phyloP scores from a whole-genome alignment of 2,113 vertebrate species.

The Arizona elegans region DNA sequence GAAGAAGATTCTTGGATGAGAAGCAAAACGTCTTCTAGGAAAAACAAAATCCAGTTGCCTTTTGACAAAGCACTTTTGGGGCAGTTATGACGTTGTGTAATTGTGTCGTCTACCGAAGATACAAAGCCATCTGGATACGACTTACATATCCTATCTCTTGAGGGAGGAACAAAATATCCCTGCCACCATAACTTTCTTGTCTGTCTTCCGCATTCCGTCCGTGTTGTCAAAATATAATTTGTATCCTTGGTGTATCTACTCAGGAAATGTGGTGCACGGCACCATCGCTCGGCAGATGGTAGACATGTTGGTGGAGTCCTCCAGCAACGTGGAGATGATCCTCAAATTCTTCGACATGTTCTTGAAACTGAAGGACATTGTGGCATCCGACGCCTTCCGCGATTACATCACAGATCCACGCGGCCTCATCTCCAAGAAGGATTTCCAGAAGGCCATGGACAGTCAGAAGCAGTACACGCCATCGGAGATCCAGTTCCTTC shows the following conservation, averaged over 20 bases:
- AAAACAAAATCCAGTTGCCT: background rate
- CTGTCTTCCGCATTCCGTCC: no score
- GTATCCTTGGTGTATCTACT: background rate
- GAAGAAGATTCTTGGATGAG: background rate
- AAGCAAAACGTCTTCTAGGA: background rate
- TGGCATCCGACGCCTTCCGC: conserved; percentile 90
- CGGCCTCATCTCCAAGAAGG: conserved; percentile 95
- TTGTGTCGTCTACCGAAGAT: background rate
- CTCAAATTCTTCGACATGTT: conserved; percentile 99
- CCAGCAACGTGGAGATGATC: conserved; percentile 97
- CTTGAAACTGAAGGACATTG: conserved; percentile 95
- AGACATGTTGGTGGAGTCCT: conserved; percentile 97
- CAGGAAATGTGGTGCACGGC: conserved; percentile 94
- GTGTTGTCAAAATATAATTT: background rate
- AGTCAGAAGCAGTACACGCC: conserved; percentile 93
- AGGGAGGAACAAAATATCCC: background rate
- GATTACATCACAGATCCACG: conserved; percentile 90
- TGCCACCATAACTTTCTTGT: background rate
- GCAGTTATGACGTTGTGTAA: background rate
- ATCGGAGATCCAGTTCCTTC: conserved; percentile 93
- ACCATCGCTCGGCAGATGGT: conserved; percentile 97
- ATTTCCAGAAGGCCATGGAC: conserved; percentile 98
- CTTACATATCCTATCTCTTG: background rate
- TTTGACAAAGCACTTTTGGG: background rate
- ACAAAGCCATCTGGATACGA: background rate